Base-by-base conservation (phyloP, 2,888 invertebrate genomes). In the Gisinianus flammeolus region DNA sequence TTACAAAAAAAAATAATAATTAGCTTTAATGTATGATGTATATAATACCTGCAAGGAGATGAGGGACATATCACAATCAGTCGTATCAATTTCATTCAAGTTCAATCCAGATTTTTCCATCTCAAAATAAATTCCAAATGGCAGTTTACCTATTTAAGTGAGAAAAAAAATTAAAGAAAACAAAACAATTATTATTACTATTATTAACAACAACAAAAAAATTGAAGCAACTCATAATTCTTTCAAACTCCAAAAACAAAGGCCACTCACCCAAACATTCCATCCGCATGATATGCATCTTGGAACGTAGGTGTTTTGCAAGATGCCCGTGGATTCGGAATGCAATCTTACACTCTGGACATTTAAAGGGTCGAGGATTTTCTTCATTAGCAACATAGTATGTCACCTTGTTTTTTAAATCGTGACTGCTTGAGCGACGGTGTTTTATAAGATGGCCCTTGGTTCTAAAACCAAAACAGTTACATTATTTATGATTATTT, bases 241-340 rank as follows among this genome's bases (percentile, higher is more conserved):
- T 2, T 26, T 22, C 28, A 54, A n/a, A n/a, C n/a, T n/a, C n/a
- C n/a, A n/a, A n/a, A n/a, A n/a, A n/a, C n/a, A n/a, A n/a, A 54
- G 30, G 12, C 26, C n/a, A 54, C 79, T 78, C 79, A 78, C 95
- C 95, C 81, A 96, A 88, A 86, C 95, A 95, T 87, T 97, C 97
- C 81, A 97, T 89, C 85, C 94, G 93, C 92, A 95, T 95, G 62
- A 97, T 96, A 86, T 98, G 98, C 91, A 95, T 94, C 89, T 97
- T 97, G 82, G 96, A 96, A 77, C 98, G 91, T 80, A 98, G 90
- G 89, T 99, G 98, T 88, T 98, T 98, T 0, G 97, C 97, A 85
- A 99, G 89, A 88, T 98, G 98, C 0, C 98, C 98, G 86, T 97
- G 97, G 86, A 97, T 97, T 85, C 96, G 91, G 87, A 99, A 98